These are phyloP conservation scores for Steinernema scapterisci DNA, from an alignment of 2,888 invertebrate genomes.

Conservation along the genomic window DNA sequence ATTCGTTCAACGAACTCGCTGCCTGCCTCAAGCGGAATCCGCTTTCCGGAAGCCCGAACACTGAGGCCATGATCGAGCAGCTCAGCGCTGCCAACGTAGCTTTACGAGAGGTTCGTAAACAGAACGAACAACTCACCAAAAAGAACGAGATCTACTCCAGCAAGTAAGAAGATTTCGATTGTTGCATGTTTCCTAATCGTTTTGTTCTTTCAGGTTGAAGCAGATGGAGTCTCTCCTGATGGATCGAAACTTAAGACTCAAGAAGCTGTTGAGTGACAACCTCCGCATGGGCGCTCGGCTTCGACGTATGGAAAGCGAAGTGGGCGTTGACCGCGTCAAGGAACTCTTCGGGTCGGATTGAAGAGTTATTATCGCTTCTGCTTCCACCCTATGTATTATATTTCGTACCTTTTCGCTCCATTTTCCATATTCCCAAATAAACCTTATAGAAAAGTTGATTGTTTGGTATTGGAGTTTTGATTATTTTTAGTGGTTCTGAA, in stretches of 20 bases:
- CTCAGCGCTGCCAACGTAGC: conserved; percentile 10
- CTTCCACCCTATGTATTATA: neutral
- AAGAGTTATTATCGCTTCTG: neutral
- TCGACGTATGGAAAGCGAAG: conserved; percentile 7
- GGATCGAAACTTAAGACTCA: conserved; percentile 42
- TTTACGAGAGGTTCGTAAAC: conserved; percentile 20
- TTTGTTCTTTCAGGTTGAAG: conserved; percentile 38
- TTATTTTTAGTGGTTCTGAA: no score
- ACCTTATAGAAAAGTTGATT: no score
- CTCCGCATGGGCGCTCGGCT: conserved; percentile 33
- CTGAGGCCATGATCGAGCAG: conserved; percentile 17
- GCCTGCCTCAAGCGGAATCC: conserved; percentile 14
- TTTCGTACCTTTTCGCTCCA: neutral
- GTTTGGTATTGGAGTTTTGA: no score
- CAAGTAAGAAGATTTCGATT: neutral
- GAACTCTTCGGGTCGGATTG: conserved; percentile 21
- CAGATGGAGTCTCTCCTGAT: conserved; percentile 43
- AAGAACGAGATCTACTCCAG: conserved; percentile 21
- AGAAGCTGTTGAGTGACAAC: conserved; percentile 42
- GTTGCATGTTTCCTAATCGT: neutral
- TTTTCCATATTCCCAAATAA: neutral
- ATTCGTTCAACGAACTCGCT: conserved; percentile 16
- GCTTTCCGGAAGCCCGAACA: conserved; percentile 19
- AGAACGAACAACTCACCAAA: conserved; percentile 22
- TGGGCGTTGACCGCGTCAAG: conserved; percentile 23